These are phyloP conservation scores for Brachylomia viminalis DNA, from an alignment of 2,888 invertebrate species.

Conservation along the genomic window DNA sequence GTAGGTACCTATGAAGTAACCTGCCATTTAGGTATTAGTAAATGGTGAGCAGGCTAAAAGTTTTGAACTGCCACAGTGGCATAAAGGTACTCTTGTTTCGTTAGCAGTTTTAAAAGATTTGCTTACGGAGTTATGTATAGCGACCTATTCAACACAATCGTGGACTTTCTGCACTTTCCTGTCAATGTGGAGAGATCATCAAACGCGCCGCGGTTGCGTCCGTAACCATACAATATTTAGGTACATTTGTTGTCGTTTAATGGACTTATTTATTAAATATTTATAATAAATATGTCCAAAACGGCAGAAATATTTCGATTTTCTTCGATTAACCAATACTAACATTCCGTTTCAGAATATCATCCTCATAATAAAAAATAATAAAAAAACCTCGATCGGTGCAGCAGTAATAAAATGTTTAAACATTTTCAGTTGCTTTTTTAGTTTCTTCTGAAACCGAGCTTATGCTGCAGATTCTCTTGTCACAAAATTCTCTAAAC, in stretches of 20 bases:
- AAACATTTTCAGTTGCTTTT: not conserved
- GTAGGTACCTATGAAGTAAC: not conserved
- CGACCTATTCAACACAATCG: not conserved
- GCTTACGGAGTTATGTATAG: not conserved
- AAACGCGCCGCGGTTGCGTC: slow-evolving; percentile 5
- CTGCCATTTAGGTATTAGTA: not conserved
- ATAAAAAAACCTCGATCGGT: too few species aligned
- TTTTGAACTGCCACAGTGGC: too few species aligned
- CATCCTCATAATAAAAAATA: too few species aligned
- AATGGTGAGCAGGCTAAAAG: not conserved
- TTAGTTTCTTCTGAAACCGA: not conserved
- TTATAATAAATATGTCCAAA: not conserved
- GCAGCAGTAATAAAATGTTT: not conserved
- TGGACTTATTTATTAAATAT: not conserved
- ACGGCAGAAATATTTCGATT: not conserved
- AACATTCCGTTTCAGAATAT: not conserved
- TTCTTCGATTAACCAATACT: not conserved
- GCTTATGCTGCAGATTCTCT: too few species aligned
- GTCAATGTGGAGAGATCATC: not conserved
- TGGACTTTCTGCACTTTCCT: not conserved
- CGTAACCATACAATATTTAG: too few species aligned
- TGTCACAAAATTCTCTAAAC: too few species aligned
- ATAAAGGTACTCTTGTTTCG: not conserved
- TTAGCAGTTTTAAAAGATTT: not conserved
- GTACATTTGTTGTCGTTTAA: not conserved